Evolutionary conservation across 2,113 vertebrate genomes (phyloP).

Genomic region (Austrofundulus limnaeus): DNA sequence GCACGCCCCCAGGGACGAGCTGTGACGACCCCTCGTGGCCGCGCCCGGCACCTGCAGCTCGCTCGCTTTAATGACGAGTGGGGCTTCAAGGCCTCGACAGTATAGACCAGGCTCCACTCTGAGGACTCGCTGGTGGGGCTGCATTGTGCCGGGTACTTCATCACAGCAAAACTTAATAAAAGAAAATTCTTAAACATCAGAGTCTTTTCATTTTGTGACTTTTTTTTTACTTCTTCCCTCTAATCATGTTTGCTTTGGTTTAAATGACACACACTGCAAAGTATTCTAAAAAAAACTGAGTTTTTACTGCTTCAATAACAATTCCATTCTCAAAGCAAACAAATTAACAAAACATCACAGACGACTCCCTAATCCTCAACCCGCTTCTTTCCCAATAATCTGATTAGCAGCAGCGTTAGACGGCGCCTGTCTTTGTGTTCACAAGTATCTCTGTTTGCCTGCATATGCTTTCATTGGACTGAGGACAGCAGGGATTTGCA

Average conservation of each 20-base stretch:
- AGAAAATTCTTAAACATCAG: background rate
- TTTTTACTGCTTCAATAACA: background rate
- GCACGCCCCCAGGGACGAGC: conserved; percentile 75
- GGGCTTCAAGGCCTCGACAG: conserved; percentile 67
- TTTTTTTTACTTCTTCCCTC: too few relatives aligned
- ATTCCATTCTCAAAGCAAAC: conserved; percentile 14
- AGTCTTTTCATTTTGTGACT: too few relatives aligned
- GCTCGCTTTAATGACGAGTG: conserved; percentile 68
- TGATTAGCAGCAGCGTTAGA: conserved; percentile 60
- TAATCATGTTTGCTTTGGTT: too few relatives aligned
- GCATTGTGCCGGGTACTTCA: conserved; percentile 19
- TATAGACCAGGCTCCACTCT: conserved; percentile 69
- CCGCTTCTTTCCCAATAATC: conserved; percentile 61
- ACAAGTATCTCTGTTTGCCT: background rate
- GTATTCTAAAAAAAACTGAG: background rate
- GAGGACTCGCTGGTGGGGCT: conserved; percentile 50
- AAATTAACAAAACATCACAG: conserved; percentile 20
- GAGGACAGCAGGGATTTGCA: conserved; percentile 34
- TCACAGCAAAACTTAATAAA: conserved; percentile 19
- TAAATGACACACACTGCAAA: background rate
- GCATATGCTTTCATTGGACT: conserved; percentile 16
- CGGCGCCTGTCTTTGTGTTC: conserved; percentile 24
- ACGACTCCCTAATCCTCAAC: conserved; percentile 50
- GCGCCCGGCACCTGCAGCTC: conserved; percentile 55
- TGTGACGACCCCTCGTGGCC: conserved; percentile 75